Base-by-base conservation (phyloP, 2,113 vertebrate genomes). In the Panthera tigris region DNA sequence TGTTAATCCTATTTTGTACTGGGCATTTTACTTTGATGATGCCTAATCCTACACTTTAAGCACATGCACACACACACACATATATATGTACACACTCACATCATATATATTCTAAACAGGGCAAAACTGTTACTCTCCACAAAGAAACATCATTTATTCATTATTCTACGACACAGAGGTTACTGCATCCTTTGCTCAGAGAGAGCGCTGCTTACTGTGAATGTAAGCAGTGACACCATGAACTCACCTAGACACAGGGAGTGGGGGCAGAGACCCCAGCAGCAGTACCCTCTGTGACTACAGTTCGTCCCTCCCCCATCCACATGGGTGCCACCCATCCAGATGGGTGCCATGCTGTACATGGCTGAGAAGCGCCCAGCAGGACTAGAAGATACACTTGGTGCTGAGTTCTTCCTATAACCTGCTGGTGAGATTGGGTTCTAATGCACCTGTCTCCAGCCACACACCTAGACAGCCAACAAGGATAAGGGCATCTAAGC, bases 41-140 rank as follows among this genome's bases (percentile, higher is more conserved):
- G 52, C 68, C 48, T 89, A 25, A n/a, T 12, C 45, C 50, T 12
- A 74, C 29, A 48, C 36, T 61, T n/a, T 14, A 27, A 52, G 48
- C 10, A 11, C 3, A 4, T 4, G 15, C 7, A 29, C 3, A 39
- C 0, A 31, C 0, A 31, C 5, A 50, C 1, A 55, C 5, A 93
- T 8, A 76, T 1, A 39, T 4, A 65, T 0, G 69, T 14, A 48
- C 11, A 63, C 14, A 50, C 48, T 63, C 13, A 29, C 4, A 85
- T 66, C 13, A 69, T 48, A 65, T 65, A 74, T 36, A 50, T n/a
- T 69, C 68, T 63, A 18, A 61, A 88, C 4, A 76, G 41, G n/a
- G 29, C 3, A 57, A n/a, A 89, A 25, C 4, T 48, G 15, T 45
- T 78, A 86, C 74, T 85, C 74, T 50, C 12, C 41, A 52, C 29